Base-by-base conservation (phyloP, 2,888 invertebrate genomes). In the Bellardia pandia region DNA sequence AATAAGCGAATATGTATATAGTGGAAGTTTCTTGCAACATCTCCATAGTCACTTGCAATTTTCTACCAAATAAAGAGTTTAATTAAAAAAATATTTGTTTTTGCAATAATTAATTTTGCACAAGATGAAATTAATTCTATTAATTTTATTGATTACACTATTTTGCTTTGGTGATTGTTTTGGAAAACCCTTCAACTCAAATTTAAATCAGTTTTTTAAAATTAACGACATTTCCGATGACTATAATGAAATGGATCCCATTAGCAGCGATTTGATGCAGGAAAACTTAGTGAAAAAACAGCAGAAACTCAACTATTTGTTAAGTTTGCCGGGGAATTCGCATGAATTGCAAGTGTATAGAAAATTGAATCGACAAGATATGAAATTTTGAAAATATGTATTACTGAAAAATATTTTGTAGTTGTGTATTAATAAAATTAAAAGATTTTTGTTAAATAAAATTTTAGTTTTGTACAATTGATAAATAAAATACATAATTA, bases 231-330 rank as follows among this genome's bases (percentile, higher is more conserved):
- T 74, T 33, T 56, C 72, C n/a, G 66, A 74, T 48, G 66, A 75
- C 13, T 58, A 58, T 23, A 66, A 75, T 68, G 81, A 75, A 37
- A 11, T 82, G 7, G 68, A 75, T 68, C 9, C 11, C n/a, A 14
- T 33, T 7, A 16, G 9, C 7, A 48, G 9, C 7, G 16, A 13
- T 13, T 13, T 72, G 13, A 56, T 6, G 9, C 7, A 7, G 7
- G 37, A 64, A 23, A n/a, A 5, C 0, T 33, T 8, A 13, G n/a
- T 33, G 33, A 48, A 14, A 9, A 37, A 16, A 16, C 66, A 62
- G 30, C 14, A 7, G 3, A 80, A 80, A 33, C 42, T 33, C 11
- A 33, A 80, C 3, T 72, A 80, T 42, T 62, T 72, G n/a, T 13
- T 80, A 23, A 40, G 37, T 40, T 23, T 80, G 0, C 4, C 37